Percentiles rank a stretch among this genome's conserved stretches.
phyloP scores from a whole-genome alignment of 1,140 invertebrate genomes.

The Parasteatoda tepidariorum region DNA sequence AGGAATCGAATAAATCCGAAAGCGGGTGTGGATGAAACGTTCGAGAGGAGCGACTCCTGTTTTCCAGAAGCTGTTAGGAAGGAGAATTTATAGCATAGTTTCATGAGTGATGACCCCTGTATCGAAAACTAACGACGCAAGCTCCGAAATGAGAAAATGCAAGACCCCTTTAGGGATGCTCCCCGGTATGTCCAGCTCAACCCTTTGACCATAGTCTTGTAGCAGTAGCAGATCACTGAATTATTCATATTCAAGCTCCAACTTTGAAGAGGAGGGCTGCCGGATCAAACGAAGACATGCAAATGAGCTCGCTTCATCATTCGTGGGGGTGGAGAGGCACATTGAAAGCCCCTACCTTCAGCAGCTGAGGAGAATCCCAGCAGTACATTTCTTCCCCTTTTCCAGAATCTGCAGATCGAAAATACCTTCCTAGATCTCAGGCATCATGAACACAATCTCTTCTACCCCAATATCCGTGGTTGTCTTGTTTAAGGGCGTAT shows the following conservation, averaged over 20 bases:
- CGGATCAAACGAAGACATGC: constrained; percentile 55
- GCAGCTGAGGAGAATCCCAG: constrained; percentile 47
- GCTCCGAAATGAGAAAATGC: constrained; percentile 41
- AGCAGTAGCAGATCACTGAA: constrained; percentile 29
- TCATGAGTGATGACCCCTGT: constrained; percentile 31
- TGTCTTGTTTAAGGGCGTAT: not conserved
- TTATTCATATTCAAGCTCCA: constrained; percentile 30
- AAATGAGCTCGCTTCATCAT: constrained; percentile 50
- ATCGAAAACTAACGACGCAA: constrained; percentile 31
- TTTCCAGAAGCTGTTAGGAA: not conserved
- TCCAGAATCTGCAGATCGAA: not conserved
- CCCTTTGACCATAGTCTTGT: constrained; percentile 53
- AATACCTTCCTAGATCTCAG: not conserved
- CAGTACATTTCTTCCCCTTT: not conserved
- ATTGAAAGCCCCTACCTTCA: not conserved
- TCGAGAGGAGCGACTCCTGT: not conserved
- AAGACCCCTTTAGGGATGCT: not conserved
- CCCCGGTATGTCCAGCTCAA: constrained; percentile 31
- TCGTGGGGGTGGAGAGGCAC: constrained; percentile 25
- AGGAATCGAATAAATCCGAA: not conserved
- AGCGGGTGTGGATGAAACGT: too few species aligned
- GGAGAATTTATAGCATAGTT: constrained; percentile 20
- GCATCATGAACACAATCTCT: not conserved
- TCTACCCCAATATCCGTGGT: not conserved
- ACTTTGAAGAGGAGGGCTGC: constrained; percentile 42